phyloP scores from a whole-genome alignment of 2,797 vertebrate genomes.

The Microcaecilia unicolor region DNA sequence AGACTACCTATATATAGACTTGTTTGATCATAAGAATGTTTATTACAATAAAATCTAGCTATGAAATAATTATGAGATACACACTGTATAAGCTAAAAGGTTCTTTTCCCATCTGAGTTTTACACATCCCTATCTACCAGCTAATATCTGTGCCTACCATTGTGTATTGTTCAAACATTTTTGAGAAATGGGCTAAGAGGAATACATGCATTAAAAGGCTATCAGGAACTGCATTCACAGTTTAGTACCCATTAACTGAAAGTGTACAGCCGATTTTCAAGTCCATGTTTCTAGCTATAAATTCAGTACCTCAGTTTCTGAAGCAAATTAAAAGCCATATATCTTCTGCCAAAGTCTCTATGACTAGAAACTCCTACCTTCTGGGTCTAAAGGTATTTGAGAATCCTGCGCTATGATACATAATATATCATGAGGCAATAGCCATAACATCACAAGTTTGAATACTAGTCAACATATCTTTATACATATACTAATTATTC shows the following conservation, averaged over 20 bases:
- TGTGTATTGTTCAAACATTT: constrained; percentile 23
- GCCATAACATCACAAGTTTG: constrained; percentile 24
- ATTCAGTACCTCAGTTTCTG: constrained; percentile 32
- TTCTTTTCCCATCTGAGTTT: too few species aligned
- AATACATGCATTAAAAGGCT: constrained; percentile 4
- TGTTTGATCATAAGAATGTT: too few species aligned
- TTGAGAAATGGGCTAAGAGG: constrained; percentile 22
- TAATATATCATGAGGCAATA: constrained; percentile 32
- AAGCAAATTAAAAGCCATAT: constrained; percentile 53
- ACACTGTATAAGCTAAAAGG: too few species aligned
- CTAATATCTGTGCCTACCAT: too few species aligned
- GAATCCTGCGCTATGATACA: constrained; percentile 29
- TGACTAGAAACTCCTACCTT: constrained; percentile 37
- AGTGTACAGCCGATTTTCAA: constrained; percentile 32
- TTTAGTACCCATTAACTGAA: constrained; percentile 29
- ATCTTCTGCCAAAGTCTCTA: constrained; percentile 42
- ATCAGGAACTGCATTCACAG: constrained; percentile 18
- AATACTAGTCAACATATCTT: constrained; percentile 28
- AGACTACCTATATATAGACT: too few species aligned
- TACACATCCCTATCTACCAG: too few species aligned
- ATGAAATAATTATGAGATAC: too few species aligned
- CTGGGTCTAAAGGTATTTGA: constrained; percentile 34
- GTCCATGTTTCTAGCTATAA: constrained; percentile 36
- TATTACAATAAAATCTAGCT: too few species aligned
- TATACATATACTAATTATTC: too few species aligned